These are phyloP conservation scores for Drosophila neoperkinsi DNA, from an alignment of 2,888 invertebrate genomes.

Conservation along the genomic window DNA sequence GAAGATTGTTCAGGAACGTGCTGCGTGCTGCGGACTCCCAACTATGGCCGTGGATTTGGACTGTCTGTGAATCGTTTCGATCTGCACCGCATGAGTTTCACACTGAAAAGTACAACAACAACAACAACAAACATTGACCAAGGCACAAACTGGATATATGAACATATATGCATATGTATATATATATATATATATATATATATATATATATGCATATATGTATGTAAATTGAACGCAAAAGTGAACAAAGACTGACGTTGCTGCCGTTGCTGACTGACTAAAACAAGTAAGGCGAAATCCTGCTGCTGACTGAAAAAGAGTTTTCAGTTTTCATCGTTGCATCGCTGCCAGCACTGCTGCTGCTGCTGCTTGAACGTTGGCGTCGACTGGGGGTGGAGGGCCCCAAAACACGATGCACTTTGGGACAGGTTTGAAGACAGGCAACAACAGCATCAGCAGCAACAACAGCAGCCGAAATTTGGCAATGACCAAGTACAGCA, in stretches of 20 bases:
- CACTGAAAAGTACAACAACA: conserved; percentile 67
- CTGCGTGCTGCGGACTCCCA: conserved; percentile 18
- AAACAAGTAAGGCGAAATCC: conserved; percentile 77
- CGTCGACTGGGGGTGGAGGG: conserved; percentile 58
- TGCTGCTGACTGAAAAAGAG: conserved; percentile 64
- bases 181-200: conserved; percentile 42
- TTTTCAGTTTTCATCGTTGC: conserved; percentile 60
- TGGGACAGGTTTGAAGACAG: conserved; percentile 74
- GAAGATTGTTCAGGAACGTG: conserved; percentile 14
- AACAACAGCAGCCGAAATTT: conserved; percentile 57
- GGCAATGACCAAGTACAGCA: conserved; percentile 77
- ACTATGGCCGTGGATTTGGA: conserved; percentile 53
- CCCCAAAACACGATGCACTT: conserved; percentile 77
- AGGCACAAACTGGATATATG: conserved; percentile 55
- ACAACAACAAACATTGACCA: conserved; percentile 70
- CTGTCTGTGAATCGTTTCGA: conserved; percentile 55
- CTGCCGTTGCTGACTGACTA: conserved; percentile 55
- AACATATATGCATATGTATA: conserved; percentile 26
- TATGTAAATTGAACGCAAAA: conserved; percentile 74
- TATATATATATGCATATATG: conserved; percentile 37
- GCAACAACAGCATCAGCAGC: conserved; percentile 33
- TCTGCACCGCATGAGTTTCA: conserved; percentile 75
- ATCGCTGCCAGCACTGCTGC: conserved; percentile 17
- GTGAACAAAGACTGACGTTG: conserved; percentile 71
- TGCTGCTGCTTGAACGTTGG: conserved; percentile 24